phyloP scores from a whole-genome alignment of 1,140 invertebrate species.

The Triops longicaudatus region DNA sequence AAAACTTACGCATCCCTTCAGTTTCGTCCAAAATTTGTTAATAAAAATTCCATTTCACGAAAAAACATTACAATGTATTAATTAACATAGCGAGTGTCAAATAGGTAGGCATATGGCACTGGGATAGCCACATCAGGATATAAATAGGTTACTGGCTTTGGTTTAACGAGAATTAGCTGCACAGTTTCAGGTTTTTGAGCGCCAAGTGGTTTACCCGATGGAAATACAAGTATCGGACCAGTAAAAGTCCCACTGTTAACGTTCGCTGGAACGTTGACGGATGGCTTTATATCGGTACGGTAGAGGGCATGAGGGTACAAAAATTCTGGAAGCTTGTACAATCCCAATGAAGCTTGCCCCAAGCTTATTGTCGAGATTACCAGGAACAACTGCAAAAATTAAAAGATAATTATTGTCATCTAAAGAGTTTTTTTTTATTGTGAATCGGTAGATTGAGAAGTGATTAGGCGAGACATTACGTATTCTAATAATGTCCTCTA shows the following conservation, averaged over 20 bases:
- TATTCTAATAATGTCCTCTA: no score
- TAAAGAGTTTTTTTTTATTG: no score
- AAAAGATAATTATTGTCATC: no score
- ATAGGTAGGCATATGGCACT: not conserved
- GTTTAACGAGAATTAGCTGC: not conserved
- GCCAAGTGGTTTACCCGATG: not conserved
- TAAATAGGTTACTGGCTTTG: not conserved
- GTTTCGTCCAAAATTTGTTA: not conserved
- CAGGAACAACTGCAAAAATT: no score
- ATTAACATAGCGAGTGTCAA: not conserved
- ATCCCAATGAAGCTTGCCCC: not conserved
- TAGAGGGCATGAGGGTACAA: not conserved
- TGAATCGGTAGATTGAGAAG: no score
- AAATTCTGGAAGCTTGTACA: not conserved
- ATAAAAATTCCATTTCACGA: not conserved
- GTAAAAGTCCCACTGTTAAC: not conserved
- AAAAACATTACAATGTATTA: not conserved
- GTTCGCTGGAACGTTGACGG: not conserved
- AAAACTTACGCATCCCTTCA: not conserved
- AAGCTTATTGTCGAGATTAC: not conserved
- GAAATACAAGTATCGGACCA: not conserved
- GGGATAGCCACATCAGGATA: not conserved
- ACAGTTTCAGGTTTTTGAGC: not conserved
- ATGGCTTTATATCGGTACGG: not conserved
- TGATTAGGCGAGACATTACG: no score